phyloP scores from a whole-genome alignment of 2,113 vertebrate species.

The Sander vitreus region DNA sequence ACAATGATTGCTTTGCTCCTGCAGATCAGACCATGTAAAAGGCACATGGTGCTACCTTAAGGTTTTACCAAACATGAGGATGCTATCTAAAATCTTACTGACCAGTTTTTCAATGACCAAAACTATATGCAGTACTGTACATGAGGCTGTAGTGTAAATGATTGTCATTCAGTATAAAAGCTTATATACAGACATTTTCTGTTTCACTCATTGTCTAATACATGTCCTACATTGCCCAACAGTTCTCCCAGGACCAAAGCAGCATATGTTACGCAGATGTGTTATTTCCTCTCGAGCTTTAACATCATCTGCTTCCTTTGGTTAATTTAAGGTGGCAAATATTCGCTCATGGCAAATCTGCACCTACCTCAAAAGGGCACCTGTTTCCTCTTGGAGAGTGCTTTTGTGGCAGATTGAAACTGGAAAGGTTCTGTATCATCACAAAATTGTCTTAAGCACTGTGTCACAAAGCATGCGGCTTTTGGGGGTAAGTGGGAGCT shows the following conservation, averaged over 20 bases:
- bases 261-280: slow-evolving; percentile 42
- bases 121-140: background rate
- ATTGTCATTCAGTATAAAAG: background rate
- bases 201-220: background rate
- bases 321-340: slow-evolving; percentile 29
- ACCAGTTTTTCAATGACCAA: background rate
- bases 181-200: background rate
- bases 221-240: background rate
- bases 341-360: slow-evolving; percentile 26
- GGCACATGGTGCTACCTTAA: background rate
- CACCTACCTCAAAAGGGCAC: slow-evolving; percentile 26
- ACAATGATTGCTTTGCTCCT: background rate
- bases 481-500: slow-evolving; percentile 11
- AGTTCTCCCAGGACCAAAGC: background rate
- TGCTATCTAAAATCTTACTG: background rate
- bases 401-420: background rate
- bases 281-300: slow-evolving; percentile 31
- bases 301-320: slow-evolving; percentile 26
- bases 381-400: slow-evolving; percentile 18
- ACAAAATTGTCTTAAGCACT: slow-evolving; percentile 7
- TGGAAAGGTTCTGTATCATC: slow-evolving; percentile 21
- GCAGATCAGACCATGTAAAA: background rate
- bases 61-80: background rate
- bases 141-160: background rate
- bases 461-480: background rate